These are phyloP conservation scores for Melikaiella ostensackeni DNA, from an alignment of 2,888 invertebrate genomes.

Conservation along the genomic window DNA sequence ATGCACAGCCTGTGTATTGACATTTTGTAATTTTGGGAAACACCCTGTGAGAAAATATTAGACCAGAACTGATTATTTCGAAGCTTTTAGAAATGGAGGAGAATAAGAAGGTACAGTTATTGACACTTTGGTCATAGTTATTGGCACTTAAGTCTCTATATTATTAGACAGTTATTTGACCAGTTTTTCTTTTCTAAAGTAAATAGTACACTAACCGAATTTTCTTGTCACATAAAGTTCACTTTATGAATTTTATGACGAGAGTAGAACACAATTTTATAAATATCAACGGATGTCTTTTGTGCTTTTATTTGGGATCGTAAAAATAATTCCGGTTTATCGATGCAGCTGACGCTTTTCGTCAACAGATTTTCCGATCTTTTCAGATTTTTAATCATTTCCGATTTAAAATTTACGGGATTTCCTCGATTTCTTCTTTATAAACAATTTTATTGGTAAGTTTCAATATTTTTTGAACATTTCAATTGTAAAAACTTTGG, in stretches of 20 bases:
- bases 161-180: constrained; percentile 22
- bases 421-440: neutral
- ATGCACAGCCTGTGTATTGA: neutral
- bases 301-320: neutral
- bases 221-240: constrained; percentile 2
- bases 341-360: neutral
- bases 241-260: neutral
- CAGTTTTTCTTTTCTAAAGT: neutral
- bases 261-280: neutral
- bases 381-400: neutral
- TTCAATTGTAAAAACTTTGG: too few species aligned
- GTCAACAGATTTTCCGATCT: neutral
- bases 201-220: neutral
- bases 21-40: neutral
- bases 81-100: neutral
- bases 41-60: neutral
- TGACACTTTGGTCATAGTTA: neutral
- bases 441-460: too few species aligned
- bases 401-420: neutral
- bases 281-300: neutral
- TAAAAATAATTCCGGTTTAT: neutral
- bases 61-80: neutral
- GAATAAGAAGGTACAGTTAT: constrained; percentile 5
- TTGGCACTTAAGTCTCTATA: neutral
- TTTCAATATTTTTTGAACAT: too few species aligned